Conservation (phyloP, 2,888 invertebrate species). For the Drosophila putrida region DNA sequence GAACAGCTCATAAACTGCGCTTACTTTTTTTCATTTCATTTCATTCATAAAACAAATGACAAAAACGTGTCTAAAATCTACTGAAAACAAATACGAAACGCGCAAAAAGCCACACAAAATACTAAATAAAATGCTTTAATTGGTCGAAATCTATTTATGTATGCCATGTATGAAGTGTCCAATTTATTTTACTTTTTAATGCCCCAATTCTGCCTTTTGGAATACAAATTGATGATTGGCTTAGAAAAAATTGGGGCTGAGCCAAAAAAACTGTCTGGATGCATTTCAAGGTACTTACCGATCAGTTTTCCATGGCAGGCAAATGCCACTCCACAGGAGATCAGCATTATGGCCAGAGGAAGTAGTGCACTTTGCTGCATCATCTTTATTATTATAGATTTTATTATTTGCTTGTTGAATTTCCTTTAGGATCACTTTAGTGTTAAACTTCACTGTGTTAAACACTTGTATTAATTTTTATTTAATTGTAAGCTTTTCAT, state of each 20-base stretch:
- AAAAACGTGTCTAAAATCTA: conserved; percentile 64
- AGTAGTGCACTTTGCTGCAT: conserved; percentile 68
- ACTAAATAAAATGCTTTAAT: conserved; percentile 21
- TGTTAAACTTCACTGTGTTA: conserved; percentile 31
- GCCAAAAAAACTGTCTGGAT: conserved; percentile 6
- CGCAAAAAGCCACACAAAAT: conserved; percentile 11
- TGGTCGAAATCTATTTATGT: conserved; percentile 37
- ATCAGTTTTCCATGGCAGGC: conserved; percentile 83
- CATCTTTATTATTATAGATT: conserved; percentile 48
- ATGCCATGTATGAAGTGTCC: conserved; percentile 39
- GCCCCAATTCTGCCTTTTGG: conserved; percentile 43
- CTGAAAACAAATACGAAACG: conserved; percentile 27
- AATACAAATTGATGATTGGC: conserved; percentile 54
- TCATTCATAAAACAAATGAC: conserved; percentile 72
- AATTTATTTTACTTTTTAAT: conserved; percentile 31
- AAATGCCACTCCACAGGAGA: conserved; percentile 73
- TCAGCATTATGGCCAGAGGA: conserved; percentile 67
- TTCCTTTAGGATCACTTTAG: conserved; percentile 28
- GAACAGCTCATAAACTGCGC: conserved; percentile 24
- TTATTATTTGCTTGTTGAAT: conserved; percentile 7
- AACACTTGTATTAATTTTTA: conserved; percentile 35
- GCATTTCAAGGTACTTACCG: conserved; percentile 71
- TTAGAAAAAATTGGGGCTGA: conserved; percentile 37
- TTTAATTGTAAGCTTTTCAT: conserved; percentile 71
- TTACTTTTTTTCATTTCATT: conserved; percentile 25